Evolutionary conservation across 2,888 invertebrate species (phyloP).

Genomic region (Lasioglossum vierecki): DNA sequence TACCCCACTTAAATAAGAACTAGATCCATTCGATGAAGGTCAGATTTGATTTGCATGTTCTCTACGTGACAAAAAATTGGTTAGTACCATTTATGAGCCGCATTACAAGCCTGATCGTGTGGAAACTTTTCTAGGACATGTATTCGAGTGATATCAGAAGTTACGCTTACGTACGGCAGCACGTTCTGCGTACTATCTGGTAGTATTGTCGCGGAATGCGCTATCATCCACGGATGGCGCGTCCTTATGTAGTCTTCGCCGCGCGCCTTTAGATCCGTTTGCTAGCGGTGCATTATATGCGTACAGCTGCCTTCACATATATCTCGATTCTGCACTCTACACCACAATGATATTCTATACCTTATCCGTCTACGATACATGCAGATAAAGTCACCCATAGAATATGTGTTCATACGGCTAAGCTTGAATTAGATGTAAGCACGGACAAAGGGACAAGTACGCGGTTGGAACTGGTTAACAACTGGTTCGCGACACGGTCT

Average conservation of each 20-base stretch:
- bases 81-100: no score
- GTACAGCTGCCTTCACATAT: conserved; percentile 38
- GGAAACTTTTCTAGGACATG: neutral
- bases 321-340: neutral
- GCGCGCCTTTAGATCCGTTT: conserved; percentile 50
- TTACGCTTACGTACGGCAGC: neutral
- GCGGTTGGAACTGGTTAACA: neutral
- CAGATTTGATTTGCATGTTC: no score
- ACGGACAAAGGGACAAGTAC: conserved; percentile 15
- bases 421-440: conserved; percentile 3
- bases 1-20: no score
- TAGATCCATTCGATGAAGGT: no score
- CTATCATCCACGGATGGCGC: conserved; percentile 33
- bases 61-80: no score
- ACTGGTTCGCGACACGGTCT: neutral
- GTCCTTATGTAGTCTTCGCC: conserved; percentile 40
- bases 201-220: neutral
- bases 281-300: conserved; percentile 37
- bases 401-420: conserved; percentile 40
- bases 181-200: neutral
- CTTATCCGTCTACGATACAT: conserved; percentile 35
- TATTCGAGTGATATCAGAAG: neutral
- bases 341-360: conserved; percentile 39
- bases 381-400: conserved; percentile 25
- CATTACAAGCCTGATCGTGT: neutral